phyloP scores from a whole-genome alignment of 2,888 invertebrate species.

The Lysandra bellargus region DNA sequence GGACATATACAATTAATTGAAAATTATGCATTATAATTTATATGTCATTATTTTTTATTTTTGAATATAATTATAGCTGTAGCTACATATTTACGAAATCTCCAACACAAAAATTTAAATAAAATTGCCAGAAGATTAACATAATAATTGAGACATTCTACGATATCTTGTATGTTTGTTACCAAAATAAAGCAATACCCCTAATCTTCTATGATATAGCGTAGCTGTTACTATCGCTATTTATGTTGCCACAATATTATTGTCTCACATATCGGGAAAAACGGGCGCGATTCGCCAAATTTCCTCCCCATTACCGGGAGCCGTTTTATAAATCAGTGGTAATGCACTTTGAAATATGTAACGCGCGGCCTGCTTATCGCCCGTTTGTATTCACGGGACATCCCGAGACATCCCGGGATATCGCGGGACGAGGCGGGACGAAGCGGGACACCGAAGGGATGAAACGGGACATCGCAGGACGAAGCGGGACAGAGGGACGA shows the following conservation, averaged over 20 bases:
- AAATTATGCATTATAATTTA: no score
- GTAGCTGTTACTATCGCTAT: not conserved
- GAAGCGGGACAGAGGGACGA: conserved; percentile 4
- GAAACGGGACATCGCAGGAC: not conserved
- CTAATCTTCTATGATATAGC: not conserved
- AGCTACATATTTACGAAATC: no score
- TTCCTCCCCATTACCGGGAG: conserved; percentile 37
- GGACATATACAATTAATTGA: no score
- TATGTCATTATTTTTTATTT: no score
- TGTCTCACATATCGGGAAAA: conserved; percentile 34
- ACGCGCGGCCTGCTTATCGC: conserved; percentile 55
- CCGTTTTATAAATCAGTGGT: conserved; percentile 63
- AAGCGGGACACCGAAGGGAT: conserved; percentile 22
- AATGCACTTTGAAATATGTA: conserved; percentile 66
- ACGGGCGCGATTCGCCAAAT: conserved; percentile 35
- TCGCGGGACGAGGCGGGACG: conserved; percentile 6
- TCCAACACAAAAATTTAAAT: no score
- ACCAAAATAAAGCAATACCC: not conserved
- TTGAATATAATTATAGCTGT: no score
- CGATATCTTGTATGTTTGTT: not conserved
- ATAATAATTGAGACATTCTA: not conserved
- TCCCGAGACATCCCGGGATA: not conserved
- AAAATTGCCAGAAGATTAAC: no score
- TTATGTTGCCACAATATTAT: conserved; percentile 10
- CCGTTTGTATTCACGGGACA: conserved; percentile 59